phyloP scores from a whole-genome alignment of 2,888 invertebrate species.

The Drosophila longiperda region DNA sequence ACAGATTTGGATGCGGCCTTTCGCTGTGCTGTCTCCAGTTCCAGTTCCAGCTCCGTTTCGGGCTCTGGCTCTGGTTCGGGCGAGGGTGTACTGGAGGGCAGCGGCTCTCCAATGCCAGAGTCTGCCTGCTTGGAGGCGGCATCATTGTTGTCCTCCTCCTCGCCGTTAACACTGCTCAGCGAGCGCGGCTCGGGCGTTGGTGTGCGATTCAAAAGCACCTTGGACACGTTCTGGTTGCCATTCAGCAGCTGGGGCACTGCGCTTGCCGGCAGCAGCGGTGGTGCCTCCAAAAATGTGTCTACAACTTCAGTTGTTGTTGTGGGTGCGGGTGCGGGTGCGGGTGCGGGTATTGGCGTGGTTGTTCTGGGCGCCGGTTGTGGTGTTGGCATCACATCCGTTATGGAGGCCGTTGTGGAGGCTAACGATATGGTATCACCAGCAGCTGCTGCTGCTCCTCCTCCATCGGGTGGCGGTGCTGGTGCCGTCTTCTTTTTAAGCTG shows the following conservation, averaged over 20 bases:
- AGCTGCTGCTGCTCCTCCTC: neutral
- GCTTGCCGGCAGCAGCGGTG: conserved; percentile 36
- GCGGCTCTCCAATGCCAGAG: conserved; percentile 82
- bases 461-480: conserved; percentile 81
- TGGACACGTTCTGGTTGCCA: conserved; percentile 74
- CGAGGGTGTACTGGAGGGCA: conserved; percentile 55
- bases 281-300: conserved; percentile 1
- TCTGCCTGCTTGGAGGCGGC: conserved; percentile 82
- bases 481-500: conserved; percentile 79
- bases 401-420: conserved; percentile 64
- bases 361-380: conserved; percentile 80
- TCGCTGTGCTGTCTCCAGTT: neutral
- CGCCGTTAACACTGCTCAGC: conserved; percentile 58
- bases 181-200: conserved; percentile 81
- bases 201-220: conserved; percentile 82
- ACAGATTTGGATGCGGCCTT: conserved; percentile 52
- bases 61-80: conserved; percentile 56
- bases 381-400: conserved; percentile 42
- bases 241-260: conserved; percentile 30
- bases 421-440: conserved; percentile 66
- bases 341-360: conserved; percentile 41
- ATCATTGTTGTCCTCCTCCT: conserved; percentile 72
- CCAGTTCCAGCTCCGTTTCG: neutral
- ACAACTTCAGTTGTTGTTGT: neutral
- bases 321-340: neutral